phyloP scores from a whole-genome alignment of 2,888 invertebrate genomes.

The Aphrophora alni region DNA sequence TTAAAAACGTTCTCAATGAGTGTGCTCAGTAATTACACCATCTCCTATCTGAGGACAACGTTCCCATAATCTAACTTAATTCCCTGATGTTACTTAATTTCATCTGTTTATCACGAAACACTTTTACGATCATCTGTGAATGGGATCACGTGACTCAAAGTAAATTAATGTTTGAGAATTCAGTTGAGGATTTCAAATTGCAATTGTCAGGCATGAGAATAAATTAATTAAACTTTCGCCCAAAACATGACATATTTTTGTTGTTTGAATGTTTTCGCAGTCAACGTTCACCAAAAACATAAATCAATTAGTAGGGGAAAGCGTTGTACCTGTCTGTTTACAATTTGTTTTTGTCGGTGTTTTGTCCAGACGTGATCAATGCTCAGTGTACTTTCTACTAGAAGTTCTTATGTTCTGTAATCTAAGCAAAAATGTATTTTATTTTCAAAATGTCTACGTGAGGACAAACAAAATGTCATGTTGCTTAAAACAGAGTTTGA shows the following conservation, averaged over 20 bases:
- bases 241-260: not conserved
- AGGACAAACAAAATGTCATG: too few relatives aligned
- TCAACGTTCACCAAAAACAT: not conserved
- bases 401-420: too few relatives aligned
- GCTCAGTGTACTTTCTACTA: too few relatives aligned
- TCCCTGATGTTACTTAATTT: not conserved
- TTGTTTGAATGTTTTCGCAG: not conserved
- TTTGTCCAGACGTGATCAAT: too few relatives aligned
- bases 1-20: not conserved
- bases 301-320: not conserved
- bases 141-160: not conserved
- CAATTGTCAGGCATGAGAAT: not conserved
- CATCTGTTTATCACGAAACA: not conserved
- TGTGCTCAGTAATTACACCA: not conserved
- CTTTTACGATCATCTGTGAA: not conserved
- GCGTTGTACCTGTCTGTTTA: not conserved
- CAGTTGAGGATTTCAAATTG: not conserved
- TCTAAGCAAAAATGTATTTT: too few relatives aligned
- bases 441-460: too few relatives aligned
- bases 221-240: not conserved
- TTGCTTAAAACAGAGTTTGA: too few relatives aligned
- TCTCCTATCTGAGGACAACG: not conserved
- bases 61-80: not conserved
- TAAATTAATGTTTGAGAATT: not conserved
- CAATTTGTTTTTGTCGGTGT: too few relatives aligned